Percentiles rank a stretch among this genome's conserved stretches.
These are phyloP conservation scores for Hirundichthys speculiger DNA, from an alignment of 2,113 vertebrate species.

Conservation along the genomic window DNA sequence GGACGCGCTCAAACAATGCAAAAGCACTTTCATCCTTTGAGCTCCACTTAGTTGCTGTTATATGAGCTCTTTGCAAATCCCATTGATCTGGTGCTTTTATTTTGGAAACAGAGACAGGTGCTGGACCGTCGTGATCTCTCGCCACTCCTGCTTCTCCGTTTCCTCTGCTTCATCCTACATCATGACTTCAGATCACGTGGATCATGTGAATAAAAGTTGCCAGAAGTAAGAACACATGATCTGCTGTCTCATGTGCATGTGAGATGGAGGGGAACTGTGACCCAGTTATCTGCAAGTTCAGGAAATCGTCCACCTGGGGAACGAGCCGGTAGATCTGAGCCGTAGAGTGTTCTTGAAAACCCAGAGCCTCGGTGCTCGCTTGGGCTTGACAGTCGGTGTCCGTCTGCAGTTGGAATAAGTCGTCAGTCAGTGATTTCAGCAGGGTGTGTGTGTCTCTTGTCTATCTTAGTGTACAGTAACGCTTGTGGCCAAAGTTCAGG, in stretches of 20 bases:
- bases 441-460: background rate
- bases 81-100: slow-evolving; percentile 44
- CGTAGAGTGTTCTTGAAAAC: too few species aligned
- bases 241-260: too few species aligned
- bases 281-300: background rate
- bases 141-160: background rate
- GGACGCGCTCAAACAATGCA: slow-evolving; percentile 33
- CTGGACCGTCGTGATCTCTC: slow-evolving; percentile 12
- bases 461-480: slow-evolving; percentile 12
- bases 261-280: background rate
- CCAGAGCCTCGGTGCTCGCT: too few species aligned
- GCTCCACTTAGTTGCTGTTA: slow-evolving; percentile 43
- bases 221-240: background rate
- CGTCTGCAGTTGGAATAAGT: slow-evolving; percentile 14
- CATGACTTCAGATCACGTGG: background rate
- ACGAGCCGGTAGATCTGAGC: too few species aligned
- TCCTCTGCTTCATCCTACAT: background rate
- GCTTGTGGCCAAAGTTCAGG: slow-evolving; percentile 49
- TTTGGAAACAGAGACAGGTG: slow-evolving; percentile 30
- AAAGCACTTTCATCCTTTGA: slow-evolving; percentile 31
- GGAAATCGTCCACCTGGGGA: background rate
- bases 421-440: background rate
- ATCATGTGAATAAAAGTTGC: slow-evolving; percentile 1
- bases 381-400: background rate
- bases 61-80: slow-evolving; percentile 41